Evolutionary conservation across 2,113 vertebrate genomes (phyloP).

Genomic region (Hippopotamus amphibius): DNA sequence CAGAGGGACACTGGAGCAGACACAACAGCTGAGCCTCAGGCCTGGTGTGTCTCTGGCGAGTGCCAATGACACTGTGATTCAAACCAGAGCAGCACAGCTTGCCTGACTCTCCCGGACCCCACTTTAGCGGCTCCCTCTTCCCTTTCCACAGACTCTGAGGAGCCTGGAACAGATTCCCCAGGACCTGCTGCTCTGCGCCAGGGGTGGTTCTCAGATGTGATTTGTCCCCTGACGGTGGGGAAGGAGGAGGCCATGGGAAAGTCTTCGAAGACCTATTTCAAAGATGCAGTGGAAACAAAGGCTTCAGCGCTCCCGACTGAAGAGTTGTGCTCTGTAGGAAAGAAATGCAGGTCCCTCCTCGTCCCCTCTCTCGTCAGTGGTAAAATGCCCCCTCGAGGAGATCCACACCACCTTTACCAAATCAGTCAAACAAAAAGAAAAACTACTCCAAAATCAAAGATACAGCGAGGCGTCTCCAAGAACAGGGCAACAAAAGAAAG

Average conservation of each 20-base stretch:
- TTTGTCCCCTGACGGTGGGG: neutral
- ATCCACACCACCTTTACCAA: neutral
- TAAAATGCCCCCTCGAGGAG: neutral
- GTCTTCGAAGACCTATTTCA: neutral
- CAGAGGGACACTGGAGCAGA: neutral
- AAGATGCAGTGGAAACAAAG: neutral
- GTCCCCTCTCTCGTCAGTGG: neutral
- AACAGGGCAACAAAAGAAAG: neutral
- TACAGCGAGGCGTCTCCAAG: neutral
- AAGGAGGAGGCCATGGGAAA: neutral
- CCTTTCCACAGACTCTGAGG: neutral
- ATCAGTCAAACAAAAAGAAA: neutral
- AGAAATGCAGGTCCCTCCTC: neutral
- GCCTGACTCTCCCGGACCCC: neutral
- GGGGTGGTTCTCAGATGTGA: neutral
- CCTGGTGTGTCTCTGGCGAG: neutral
- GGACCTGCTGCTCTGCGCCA: neutral
- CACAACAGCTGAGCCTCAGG: neutral
- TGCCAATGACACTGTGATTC: rapidly evolving
- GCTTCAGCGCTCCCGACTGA: neutral
- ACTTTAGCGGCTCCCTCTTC: neutral
- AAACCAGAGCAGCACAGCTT: neutral
- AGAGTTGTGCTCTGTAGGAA: neutral
- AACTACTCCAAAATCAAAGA: neutral
- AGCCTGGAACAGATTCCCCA: neutral